Conservation (phyloP, 1,140 invertebrate species). For the Hycleus phaleratus region DNA sequence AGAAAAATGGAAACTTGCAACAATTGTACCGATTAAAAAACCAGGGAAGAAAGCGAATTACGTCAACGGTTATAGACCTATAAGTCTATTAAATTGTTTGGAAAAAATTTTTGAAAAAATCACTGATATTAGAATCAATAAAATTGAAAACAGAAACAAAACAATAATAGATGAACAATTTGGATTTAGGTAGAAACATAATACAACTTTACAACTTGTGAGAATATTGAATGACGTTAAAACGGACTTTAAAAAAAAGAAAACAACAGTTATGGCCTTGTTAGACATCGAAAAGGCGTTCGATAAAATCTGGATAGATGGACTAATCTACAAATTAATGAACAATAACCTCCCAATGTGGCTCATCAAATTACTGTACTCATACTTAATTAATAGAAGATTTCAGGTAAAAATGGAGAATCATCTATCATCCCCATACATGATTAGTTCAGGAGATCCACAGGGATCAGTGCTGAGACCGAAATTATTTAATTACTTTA, state of each 20-base stretch:
- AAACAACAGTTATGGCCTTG: constrained; percentile 5
- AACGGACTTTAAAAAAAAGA: constrained; percentile 17
- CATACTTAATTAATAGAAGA: constrained; percentile 15
- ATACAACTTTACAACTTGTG: constrained; percentile 21
- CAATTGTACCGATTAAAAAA: not conserved
- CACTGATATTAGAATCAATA: constrained; percentile 5
- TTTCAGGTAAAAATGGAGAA: constrained; percentile 20
- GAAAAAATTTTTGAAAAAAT: not conserved
- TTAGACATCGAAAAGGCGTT: constrained; percentile 30
- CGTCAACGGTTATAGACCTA: not conserved
- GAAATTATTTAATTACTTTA: constrained; percentile 26
- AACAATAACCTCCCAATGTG: constrained; percentile 4
- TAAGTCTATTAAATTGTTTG: not conserved
- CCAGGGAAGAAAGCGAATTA: not conserved
- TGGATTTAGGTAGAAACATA: constrained; percentile 16
- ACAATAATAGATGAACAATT: constrained; percentile 13
- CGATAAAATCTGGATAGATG: constrained; percentile 29
- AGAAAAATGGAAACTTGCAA: not conserved
- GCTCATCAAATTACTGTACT: constrained; percentile 18
- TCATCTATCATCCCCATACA: constrained; percentile 4
- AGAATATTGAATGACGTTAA: constrained; percentile 24
- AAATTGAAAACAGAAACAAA: not conserved
- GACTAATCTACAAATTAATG: constrained; percentile 16
- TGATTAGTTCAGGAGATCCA: constrained; percentile 24
- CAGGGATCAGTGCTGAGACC: constrained; percentile 32